A percentile compares a stretch with the other conserved stretches of the same genome.
These are phyloP conservation scores for Plusia festucae DNA, from an alignment of 2,888 invertebrate species.

Conservation along the genomic window DNA sequence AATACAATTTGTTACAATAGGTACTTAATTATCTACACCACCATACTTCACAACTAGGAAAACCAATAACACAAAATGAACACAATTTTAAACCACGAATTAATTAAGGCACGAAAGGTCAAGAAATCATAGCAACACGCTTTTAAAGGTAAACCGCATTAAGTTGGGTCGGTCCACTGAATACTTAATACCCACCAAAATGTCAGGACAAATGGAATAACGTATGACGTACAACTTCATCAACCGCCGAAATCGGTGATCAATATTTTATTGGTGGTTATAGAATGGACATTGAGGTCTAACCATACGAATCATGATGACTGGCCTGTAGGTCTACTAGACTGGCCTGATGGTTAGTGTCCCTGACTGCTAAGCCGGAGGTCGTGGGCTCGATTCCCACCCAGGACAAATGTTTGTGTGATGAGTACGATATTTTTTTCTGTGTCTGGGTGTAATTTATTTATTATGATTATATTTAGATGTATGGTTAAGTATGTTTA, in stretches of 20 bases:
- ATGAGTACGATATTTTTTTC: too few relatives aligned
- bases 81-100: constrained; percentile 29
- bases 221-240: constrained; percentile 68
- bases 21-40: too few relatives aligned
- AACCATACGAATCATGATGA: not conserved
- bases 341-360: too few relatives aligned
- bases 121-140: constrained; percentile 24
- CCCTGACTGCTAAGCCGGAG: too few relatives aligned
- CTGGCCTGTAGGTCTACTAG: too few relatives aligned
- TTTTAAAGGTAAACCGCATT: constrained; percentile 63
- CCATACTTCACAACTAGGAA: constrained; percentile 3
- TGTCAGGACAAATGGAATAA: constrained; percentile 86
- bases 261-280: constrained; percentile 43
- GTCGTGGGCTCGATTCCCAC: too few relatives aligned
- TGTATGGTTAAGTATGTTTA: too few relatives aligned
- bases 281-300: constrained; percentile 19
- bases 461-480: too few relatives aligned
- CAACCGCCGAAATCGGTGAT: constrained; percentile 47
- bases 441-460: too few relatives aligned
- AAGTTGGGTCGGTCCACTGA: constrained; percentile 66
- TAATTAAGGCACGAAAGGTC: too few relatives aligned
- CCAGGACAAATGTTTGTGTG: too few relatives aligned
- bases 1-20: too few relatives aligned
- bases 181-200: constrained; percentile 77
- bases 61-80: constrained; percentile 24